Evolutionary conservation across 1,140 invertebrate species (phyloP).

Genomic region (Camponotus floridanus): DNA sequence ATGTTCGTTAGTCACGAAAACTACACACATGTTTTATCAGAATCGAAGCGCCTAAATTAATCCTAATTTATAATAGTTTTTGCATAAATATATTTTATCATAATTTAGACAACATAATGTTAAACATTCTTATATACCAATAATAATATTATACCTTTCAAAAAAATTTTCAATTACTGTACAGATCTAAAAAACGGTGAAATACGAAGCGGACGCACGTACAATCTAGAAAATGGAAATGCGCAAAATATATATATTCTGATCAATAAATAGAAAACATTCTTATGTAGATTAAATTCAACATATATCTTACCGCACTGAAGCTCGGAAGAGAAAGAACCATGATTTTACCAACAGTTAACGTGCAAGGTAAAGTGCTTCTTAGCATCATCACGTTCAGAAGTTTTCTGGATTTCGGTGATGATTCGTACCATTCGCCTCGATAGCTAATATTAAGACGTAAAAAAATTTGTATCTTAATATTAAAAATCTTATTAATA

Average conservation of each 20-base stretch:
- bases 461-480: constrained; percentile 5
- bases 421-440: constrained; percentile 72
- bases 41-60: neutral
- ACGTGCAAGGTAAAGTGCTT: constrained; percentile 63
- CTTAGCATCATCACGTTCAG: constrained; percentile 70
- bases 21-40: neutral
- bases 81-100: neutral
- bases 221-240: constrained; percentile 10
- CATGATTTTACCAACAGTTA: constrained; percentile 75
- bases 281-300: neutral
- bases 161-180: neutral
- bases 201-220: constrained; percentile 35
- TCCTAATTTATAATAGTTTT: neutral
- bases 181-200: constrained; percentile 24
- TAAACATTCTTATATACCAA: constrained; percentile 5
- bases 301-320: constrained; percentile 66
- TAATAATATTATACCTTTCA: neutral
- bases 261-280: no score
- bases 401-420: constrained; percentile 65
- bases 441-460: constrained; percentile 52
- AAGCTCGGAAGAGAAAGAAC: constrained; percentile 75
- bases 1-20: no score
- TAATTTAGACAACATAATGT: neutral
- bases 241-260: neutral
- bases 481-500: constrained; percentile 21